Conservation (phyloP, 2,888 invertebrate species). For the Melieria omissa region DNA sequence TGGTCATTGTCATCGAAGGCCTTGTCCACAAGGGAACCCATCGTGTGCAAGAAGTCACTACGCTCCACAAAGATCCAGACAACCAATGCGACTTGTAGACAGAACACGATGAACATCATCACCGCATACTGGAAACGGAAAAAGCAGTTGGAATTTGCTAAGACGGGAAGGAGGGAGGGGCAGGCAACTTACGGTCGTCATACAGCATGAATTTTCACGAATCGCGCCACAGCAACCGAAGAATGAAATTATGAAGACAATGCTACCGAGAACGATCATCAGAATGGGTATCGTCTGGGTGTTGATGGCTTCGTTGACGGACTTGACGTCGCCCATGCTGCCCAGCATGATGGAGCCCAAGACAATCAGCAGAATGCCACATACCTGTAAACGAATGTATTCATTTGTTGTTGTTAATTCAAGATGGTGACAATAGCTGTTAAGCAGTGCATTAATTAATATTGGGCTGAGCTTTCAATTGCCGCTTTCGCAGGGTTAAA, state of each 20-base stretch:
- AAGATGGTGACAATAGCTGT: no score
- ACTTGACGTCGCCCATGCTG: constrained; percentile 70
- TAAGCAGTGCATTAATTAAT: no score
- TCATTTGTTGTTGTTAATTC: neutral
- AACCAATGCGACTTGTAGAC: constrained; percentile 78
- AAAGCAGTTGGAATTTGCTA: neutral
- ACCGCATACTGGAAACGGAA: constrained; percentile 73
- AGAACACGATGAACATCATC: constrained; percentile 76
- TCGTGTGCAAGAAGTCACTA: constrained; percentile 69
- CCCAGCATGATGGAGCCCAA: constrained; percentile 76
- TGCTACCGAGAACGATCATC: constrained; percentile 75
- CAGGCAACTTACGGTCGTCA: constrained; percentile 76
- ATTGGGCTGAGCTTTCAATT: no score
- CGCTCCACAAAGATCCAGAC: constrained; percentile 76
- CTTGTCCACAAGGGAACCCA: constrained; percentile 69
- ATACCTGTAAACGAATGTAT: constrained; percentile 69
- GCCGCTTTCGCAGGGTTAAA: no score
- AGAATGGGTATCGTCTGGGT: constrained; percentile 74
- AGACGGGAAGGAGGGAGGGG: neutral
- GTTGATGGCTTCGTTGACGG: constrained; percentile 66
- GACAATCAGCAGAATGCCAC: constrained; percentile 76
- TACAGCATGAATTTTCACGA: constrained; percentile 87
- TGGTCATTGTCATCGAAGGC: constrained; percentile 57
- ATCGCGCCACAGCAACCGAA: constrained; percentile 92
- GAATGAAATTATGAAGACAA: constrained; percentile 84